A percentile compares a stretch with the other conserved stretches of the same genome.
Evolutionary conservation across 2,113 vertebrate species (phyloP).

Genomic region (Columba janthina): DNA sequence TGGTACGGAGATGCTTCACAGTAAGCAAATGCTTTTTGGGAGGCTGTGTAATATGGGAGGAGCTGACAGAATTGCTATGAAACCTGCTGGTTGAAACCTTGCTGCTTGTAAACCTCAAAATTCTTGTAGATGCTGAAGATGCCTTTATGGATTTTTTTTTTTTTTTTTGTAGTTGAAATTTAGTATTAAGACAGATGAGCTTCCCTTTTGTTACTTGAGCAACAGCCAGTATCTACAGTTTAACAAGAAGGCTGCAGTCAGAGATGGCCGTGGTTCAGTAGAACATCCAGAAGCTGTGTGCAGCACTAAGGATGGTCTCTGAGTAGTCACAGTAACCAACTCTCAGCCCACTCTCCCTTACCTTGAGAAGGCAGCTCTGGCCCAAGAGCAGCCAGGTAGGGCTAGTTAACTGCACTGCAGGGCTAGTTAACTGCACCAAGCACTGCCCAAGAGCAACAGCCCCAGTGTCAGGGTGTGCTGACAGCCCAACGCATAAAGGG

Average conservation of each 20-base stretch:
- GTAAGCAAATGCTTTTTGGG: not conserved
- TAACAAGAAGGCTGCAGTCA: not conserved
- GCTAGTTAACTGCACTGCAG: no score
- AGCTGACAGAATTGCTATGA: not conserved
- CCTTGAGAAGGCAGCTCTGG: not conserved
- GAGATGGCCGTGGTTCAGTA: not conserved
- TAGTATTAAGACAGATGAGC: not conserved
- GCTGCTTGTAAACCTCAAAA: not conserved
- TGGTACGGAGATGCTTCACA: accelerated
- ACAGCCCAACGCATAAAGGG: accelerated
- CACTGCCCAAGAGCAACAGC: not conserved
- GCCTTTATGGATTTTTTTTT: not conserved
- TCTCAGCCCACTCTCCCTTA: not conserved
- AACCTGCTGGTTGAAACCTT: not conserved
- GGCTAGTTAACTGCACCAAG: accelerated
- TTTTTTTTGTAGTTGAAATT: not conserved
- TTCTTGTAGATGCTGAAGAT: accelerated
- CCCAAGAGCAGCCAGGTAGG: not conserved
- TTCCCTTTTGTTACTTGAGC: not conserved
- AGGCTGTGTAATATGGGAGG: not conserved
- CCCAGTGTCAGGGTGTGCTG: accelerated
- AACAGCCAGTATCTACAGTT: not conserved
- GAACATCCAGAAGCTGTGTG: not conserved
- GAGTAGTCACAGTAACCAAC: not conserved
- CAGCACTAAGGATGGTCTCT: accelerated